Conservation (phyloP, 2,113 vertebrate genomes). For the Plestiodon gilberti region DNA sequence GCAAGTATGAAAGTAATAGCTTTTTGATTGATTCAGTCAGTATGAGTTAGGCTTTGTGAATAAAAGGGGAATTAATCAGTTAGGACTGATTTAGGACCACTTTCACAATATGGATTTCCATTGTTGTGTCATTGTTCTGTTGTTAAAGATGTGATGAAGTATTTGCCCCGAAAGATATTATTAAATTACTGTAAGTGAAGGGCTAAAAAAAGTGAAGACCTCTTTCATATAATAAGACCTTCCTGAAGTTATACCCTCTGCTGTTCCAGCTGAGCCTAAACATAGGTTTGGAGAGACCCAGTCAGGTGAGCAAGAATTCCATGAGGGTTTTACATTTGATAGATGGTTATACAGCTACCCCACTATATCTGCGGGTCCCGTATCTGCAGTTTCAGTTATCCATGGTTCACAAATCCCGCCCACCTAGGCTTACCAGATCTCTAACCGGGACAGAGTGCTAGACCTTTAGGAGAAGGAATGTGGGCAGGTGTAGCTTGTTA, state of each 20-base stretch:
- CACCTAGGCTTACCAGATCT: no score
- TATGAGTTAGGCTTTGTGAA: conserved; percentile 77
- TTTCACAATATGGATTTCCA: conserved; percentile 78
- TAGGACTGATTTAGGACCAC: conserved; percentile 73
- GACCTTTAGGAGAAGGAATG: no score
- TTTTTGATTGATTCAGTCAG: conserved; percentile 85
- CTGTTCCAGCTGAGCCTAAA: conserved; percentile 32
- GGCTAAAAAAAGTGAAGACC: conserved; percentile 53
- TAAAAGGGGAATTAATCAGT: conserved; percentile 79
- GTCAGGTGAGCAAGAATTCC: conserved; percentile 38
- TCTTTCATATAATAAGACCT: conserved; percentile 59
- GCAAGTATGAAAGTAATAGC: conserved; percentile 82
- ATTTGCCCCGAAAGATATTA: conserved; percentile 64
- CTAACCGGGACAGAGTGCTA: no score
- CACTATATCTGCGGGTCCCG: no score
- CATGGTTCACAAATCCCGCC: no score
- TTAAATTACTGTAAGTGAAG: conserved; percentile 59
- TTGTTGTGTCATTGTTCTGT: conserved; percentile 74
- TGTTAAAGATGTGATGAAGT: conserved; percentile 73
- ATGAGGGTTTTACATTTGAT: neutral
- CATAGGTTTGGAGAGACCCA: neutral
- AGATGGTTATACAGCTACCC: conserved; percentile 9
- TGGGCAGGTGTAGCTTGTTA: no score
- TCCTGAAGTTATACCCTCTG: conserved; percentile 63
- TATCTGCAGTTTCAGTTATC: no score